Evolutionary conservation across 2,888 invertebrate genomes (phyloP).

Genomic region (Mimachlamys varia): DNA sequence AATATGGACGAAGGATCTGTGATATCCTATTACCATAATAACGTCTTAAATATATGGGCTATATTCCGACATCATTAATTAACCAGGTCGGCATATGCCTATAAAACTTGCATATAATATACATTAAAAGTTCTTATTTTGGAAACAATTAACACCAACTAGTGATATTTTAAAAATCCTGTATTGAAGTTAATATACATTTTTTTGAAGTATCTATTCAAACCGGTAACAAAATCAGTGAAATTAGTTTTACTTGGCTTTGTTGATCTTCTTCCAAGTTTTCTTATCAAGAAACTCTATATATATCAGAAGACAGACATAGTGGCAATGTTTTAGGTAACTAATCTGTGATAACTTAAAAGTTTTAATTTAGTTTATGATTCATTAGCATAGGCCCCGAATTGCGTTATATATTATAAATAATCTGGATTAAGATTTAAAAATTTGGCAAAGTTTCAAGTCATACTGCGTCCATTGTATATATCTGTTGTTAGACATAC

Average conservation of each 20-base stretch:
- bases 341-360: neutral
- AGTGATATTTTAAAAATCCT: no score
- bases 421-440: constrained; percentile 5
- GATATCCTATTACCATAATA: no score
- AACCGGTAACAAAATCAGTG: neutral
- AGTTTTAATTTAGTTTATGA: neutral
- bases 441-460: neutral
- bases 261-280: no score
- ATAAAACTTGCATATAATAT: neutral
- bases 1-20: no score
- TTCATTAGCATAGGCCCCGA: neutral
- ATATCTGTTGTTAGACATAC: neutral
- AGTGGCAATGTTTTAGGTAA: neutral
- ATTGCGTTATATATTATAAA: neutral
- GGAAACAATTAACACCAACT: no score
- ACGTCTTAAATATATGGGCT: neutral
- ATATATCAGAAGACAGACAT: no score
- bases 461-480: neutral
- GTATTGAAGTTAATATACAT: no score
- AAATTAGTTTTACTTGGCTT: no score
- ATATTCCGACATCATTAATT: neutral
- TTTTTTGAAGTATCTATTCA: no score
- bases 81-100: neutral
- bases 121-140: neutral
- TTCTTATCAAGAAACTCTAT: no score